Evolutionary conservation across 2,797 vertebrate species (phyloP).

Genomic region (Coreius guichenoti): DNA sequence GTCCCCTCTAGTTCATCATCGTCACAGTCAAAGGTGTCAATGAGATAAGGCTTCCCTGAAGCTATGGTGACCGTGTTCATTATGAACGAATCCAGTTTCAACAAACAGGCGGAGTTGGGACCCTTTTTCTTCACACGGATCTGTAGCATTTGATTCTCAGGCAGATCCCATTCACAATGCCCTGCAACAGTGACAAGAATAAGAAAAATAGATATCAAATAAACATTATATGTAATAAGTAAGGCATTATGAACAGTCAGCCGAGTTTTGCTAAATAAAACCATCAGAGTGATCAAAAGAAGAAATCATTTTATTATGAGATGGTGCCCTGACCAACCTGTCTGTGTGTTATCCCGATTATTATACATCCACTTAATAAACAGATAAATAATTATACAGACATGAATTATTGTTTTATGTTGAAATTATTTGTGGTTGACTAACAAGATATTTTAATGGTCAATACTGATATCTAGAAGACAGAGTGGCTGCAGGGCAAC

Average conservation of each 20-base stretch:
- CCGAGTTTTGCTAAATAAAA: too few relatives aligned
- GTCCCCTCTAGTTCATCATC: constrained; percentile 68
- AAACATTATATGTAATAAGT: too few relatives aligned
- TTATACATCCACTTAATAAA: too few relatives aligned
- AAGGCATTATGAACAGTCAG: too few relatives aligned
- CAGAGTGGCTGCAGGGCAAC: not conserved
- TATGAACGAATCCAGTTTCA: constrained; percentile 64
- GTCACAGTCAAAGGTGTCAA: constrained; percentile 73
- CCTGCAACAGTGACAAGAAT: constrained; percentile 59
- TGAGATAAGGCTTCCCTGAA: constrained; percentile 47
- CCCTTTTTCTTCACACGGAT: constrained; percentile 68
- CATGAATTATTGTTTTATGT: not conserved
- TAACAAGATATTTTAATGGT: not conserved
- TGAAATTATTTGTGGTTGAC: not conserved
- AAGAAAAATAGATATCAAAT: not conserved
- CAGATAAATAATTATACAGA: not conserved
- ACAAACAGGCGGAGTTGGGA: constrained; percentile 65
- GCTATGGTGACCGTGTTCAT: constrained; percentile 62
- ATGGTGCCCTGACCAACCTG: too few relatives aligned
- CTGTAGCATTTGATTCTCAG: constrained; percentile 49
- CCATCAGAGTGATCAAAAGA: too few relatives aligned
- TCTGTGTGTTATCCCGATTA: too few relatives aligned
- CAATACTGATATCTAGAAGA: not conserved
- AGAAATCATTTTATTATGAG: too few relatives aligned
- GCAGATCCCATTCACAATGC: constrained; percentile 67